Base-by-base conservation (phyloP, 2,888 invertebrate genomes). In the Clanis bilineata region DNA sequence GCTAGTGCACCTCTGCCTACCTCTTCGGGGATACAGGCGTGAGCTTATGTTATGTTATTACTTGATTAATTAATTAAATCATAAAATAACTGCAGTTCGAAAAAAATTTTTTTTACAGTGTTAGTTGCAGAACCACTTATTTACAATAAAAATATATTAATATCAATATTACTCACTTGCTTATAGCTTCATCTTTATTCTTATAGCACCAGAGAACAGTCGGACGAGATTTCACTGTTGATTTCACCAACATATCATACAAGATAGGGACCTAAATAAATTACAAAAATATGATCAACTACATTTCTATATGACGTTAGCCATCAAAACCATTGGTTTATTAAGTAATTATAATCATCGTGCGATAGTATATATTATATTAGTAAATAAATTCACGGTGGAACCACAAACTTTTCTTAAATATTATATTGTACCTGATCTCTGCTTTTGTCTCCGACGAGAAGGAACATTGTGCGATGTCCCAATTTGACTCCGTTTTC, bases 141-240 rank as follows among this genome's bases (percentile, higher is more conserved):
- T n/a, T n/a, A n/a, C n/a, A n/a, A n/a, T n/a, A n/a, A 44, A 7
- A 44, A 44, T 1, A 10, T 22, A 22, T 9, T 1, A 5, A 28
- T 9, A 28, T 23, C 25, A 32, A 7, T 22, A 12, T 1, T 57
- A 82, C 86, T 83, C 85, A 95, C 96, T 96, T 96, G 88, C 96
- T 96, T 68, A 97, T 97, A 25, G 97, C 97, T 72, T 98, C 95
- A 80, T 98, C 97, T 69, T 94, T 94, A 71, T 95, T 99, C 94
- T 99, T 99, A 86, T 99, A 99, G 83, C 99, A 99, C 99, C 99
- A 99, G 9, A 99, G 89, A 0, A 99, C 98, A 45, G 96, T 96
- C 0, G 99, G 99, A 43, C 99, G 93, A 0, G 98, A 95, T 87
- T 98, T 98, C 0, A 99, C 96, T 56, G 96, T 95, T 0, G 99